Conservation (phyloP, 2,888 invertebrate species). For the Mantis religiosa region DNA sequence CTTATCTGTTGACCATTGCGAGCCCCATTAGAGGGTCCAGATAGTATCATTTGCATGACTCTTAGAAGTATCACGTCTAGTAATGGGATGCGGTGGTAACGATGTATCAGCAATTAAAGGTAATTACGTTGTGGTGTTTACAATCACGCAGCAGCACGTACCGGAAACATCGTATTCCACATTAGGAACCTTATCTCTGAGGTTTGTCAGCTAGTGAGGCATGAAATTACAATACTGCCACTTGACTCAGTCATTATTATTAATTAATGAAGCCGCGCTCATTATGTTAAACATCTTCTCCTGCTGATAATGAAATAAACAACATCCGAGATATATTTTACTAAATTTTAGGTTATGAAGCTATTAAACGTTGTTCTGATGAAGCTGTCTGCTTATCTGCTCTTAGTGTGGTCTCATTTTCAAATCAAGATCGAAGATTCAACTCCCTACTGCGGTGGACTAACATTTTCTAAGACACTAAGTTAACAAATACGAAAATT, state of each 20-base stretch:
- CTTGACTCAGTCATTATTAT: neutral
- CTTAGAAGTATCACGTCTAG: too few species aligned
- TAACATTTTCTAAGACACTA: too few species aligned
- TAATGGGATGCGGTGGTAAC: too few species aligned
- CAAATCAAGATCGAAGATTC: too few species aligned
- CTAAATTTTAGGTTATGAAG: neutral
- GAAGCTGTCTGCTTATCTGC: neutral
- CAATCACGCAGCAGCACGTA: neutral
- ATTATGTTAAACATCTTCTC: neutral
- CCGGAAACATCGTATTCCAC: neutral
- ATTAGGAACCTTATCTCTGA: neutral
- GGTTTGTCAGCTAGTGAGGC: neutral
- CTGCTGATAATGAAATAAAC: neutral
- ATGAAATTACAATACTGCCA: neutral
- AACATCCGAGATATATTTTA: neutral
- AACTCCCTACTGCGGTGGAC: too few species aligned
- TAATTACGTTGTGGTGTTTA: neutral
- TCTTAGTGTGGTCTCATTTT: neutral
- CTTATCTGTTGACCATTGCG: too few species aligned
- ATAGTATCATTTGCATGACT: too few species aligned
- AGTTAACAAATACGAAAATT: too few species aligned
- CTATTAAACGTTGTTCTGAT: neutral
- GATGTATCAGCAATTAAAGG: neutral
- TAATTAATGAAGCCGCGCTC: neutral
- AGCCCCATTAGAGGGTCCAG: too few species aligned